Percentiles rank a stretch among this genome's conserved stretches.
Evolutionary conservation across 1,140 invertebrate genomes (phyloP).

Genomic region (Acromyrmex heyeri): DNA sequence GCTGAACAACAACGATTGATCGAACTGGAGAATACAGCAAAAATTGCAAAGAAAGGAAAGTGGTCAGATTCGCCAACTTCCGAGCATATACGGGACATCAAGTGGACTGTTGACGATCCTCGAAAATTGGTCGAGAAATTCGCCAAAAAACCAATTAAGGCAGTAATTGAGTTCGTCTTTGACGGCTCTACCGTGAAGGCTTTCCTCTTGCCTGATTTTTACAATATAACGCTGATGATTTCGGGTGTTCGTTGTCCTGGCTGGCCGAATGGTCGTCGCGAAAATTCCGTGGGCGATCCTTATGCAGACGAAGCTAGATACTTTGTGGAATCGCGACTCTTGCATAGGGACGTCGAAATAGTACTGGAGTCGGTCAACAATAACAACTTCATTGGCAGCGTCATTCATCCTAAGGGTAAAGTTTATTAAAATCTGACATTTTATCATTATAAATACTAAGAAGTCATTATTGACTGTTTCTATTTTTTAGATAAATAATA

Average conservation of each 20-base stretch:
- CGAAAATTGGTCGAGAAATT: slow-evolving; percentile 93
- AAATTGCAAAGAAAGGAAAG: slow-evolving; percentile 94
- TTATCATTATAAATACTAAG: no score
- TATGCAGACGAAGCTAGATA: slow-evolving; percentile 95
- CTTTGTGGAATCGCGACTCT: slow-evolving; percentile 95
- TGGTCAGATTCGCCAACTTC: slow-evolving; percentile 88
- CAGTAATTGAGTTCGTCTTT: slow-evolving; percentile 97
- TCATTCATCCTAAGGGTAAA: slow-evolving; percentile 94
- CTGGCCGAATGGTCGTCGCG: slow-evolving; percentile 88
- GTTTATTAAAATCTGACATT: slow-evolving; percentile 63
- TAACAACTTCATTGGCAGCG: slow-evolving; percentile 97
- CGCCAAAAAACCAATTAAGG: slow-evolving; percentile 92
- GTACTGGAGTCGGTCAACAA: slow-evolving; percentile 96
- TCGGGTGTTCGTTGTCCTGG: slow-evolving; percentile 96
- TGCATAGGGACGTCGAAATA: slow-evolving; percentile 98
- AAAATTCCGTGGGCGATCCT: slow-evolving; percentile 87
- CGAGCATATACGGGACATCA: slow-evolving; percentile 94
- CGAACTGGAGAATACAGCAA: slow-evolving; percentile 97
- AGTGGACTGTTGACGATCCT: slow-evolving; percentile 95
- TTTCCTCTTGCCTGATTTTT: slow-evolving; percentile 95
- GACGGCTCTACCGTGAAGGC: slow-evolving; percentile 98
- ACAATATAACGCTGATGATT: slow-evolving; percentile 97
- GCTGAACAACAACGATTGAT: slow-evolving; percentile 90
- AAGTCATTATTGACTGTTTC: no score
- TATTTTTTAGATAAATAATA: no score